Evolutionary conservation across 2,113 vertebrate species (phyloP), one percentile per base, ranked within the genome.

Genomic region (Nansenia antarctica): DNA sequence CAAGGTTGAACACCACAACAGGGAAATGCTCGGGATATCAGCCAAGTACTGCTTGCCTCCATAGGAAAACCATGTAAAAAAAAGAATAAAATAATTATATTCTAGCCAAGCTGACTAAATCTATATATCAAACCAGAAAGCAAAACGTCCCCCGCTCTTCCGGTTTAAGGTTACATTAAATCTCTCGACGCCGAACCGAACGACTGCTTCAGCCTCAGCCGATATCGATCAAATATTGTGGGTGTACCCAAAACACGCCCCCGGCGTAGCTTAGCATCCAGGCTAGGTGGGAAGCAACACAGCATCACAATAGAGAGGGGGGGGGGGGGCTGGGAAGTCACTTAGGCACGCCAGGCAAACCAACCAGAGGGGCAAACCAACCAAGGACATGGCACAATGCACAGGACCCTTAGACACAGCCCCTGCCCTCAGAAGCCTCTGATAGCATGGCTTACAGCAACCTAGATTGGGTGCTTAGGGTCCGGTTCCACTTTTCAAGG

Each of bases 401-500:
- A 65, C 69, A 30, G 64, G 61, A 61, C 35, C 18, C 45, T 9
- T 22, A 22, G 67, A 70, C 42, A 73, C 54, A 70, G 57, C 59
- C 61, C n/a, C 2, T 73, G n/a, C 45, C 65, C 63, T 49, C 31
- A 12, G 22, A 47, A 27, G 22, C 54, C 27, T 35, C 32, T 42
- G 39, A 42, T 18, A 42, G 5, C 39, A 18, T 18, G 15, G 39
- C 39, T 42, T 42, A 42, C 14, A 42, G 18, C 12, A 42, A 18
- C 15, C 39, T 20, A 7, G 45, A 49, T 49, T 49, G 45, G n/a
- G 45, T n/a, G n/a, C 45, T 49, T 20, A 49, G n/a, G 15, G 45
- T n/a, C n/a, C 4, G n/a, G 20, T n/a, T 42, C 39, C 20, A 49
- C 20, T 20, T 20, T 49, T 22, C 18, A 22, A 14, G 45, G n/a